Evolutionary conservation across 2,888 invertebrate genomes (phyloP).

Genomic region (Candidula unifasciata): DNA sequence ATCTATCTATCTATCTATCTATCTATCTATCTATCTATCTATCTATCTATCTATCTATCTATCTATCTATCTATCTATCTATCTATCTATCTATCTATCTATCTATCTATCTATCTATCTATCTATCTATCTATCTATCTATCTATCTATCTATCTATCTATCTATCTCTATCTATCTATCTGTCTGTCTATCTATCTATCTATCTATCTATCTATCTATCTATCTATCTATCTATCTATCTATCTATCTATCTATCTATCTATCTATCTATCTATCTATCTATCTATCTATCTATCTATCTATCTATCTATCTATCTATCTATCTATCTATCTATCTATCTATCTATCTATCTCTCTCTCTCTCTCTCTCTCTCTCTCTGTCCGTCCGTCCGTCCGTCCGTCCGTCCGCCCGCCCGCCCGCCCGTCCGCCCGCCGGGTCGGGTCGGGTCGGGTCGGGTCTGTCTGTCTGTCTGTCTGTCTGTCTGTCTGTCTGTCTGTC

Average conservation of each 20-base stretch:
- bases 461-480: not conserved
- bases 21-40: not conserved
- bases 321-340: too few species aligned
- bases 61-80: not conserved
- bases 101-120: too few species aligned
- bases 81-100: too few species aligned
- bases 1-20: conserved; percentile 8
- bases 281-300: too few species aligned
- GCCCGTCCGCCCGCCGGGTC: not conserved
- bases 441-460: not conserved
- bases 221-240: too few species aligned
- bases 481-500: not conserved
- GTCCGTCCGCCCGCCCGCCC: too few species aligned
- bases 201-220: too few species aligned
- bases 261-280: too few species aligned
- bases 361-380: not conserved
- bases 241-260: too few species aligned
- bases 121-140: too few species aligned
- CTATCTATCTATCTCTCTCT: too few species aligned
- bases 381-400: not conserved
- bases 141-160: not conserved
- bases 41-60: conserved; percentile 8
- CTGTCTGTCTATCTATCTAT: conserved; percentile 10
- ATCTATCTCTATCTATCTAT: not conserved
- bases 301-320: too few species aligned